These are phyloP conservation scores for Rhabdophis nuchalis DNA, from an alignment of 2,797 vertebrate species.

Conservation along the genomic window DNA sequence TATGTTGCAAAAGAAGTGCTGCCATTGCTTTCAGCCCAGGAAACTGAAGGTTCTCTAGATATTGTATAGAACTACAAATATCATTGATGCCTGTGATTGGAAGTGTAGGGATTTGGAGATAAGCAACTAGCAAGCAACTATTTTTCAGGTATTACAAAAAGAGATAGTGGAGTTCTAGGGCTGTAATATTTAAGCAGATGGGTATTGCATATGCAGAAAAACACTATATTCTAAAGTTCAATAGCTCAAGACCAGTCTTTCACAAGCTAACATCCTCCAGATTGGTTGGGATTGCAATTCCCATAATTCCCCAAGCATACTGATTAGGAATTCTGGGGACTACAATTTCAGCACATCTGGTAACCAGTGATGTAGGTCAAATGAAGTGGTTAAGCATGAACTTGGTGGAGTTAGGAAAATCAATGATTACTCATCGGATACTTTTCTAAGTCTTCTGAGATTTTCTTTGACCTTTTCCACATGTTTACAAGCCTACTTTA, in stretches of 20 bases:
- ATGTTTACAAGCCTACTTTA: background rate
- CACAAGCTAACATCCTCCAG: background rate
- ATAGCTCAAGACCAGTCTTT: background rate
- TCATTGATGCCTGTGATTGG: background rate
- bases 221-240: background rate
- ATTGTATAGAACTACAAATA: background rate
- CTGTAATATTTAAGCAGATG: background rate
- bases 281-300: background rate
- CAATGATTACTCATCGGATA: background rate
- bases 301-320: background rate
- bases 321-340: background rate
- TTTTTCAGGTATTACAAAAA: background rate
- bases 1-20: background rate
- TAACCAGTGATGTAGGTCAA: background rate
- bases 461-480: background rate
- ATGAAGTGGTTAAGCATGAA: background rate
- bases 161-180: background rate
- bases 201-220: background rate
- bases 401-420: background rate
- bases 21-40: background rate
- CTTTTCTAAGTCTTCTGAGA: background rate
- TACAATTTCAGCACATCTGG: background rate
- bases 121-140: background rate
- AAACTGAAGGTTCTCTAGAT: background rate
- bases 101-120: background rate